Percentiles rank a stretch among this genome's conserved stretches.
Evolutionary conservation across 1,140 invertebrate species (phyloP).

Genomic region (Papilio helenus): DNA sequence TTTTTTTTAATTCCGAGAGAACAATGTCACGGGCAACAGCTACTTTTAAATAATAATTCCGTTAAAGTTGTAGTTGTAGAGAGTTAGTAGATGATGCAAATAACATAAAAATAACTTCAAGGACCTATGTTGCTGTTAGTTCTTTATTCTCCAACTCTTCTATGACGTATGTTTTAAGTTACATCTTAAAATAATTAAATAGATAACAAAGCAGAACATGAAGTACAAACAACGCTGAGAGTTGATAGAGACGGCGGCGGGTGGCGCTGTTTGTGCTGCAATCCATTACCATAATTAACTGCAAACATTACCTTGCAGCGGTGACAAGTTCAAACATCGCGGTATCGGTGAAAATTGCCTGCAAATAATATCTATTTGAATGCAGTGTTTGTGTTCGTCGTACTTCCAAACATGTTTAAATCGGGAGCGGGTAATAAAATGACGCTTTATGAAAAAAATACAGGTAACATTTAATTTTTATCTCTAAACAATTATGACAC

Average conservation of each 20-base stretch:
- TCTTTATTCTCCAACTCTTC: not conserved
- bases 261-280: constrained; percentile 58
- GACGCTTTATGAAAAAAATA: constrained; percentile 22
- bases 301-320: constrained; percentile 70
- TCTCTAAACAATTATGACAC: too few relatives aligned
- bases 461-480: not conserved
- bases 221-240: constrained; percentile 20
- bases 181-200: constrained; percentile 34
- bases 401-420: constrained; percentile 41
- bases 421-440: constrained; percentile 36
- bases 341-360: constrained; percentile 67
- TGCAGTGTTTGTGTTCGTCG: constrained; percentile 46
- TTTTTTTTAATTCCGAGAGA: too few relatives aligned
- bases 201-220: constrained; percentile 17
- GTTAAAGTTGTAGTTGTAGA: too few relatives aligned
- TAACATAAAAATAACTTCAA: not conserved
- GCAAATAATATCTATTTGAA: constrained; percentile 64
- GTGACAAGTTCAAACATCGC: constrained; percentile 71
- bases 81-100: not conserved
- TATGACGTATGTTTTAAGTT: not conserved
- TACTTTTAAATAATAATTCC: too few relatives aligned
- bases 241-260: constrained; percentile 32
- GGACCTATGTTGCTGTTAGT: not conserved
- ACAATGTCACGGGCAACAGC: too few relatives aligned
- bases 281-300: constrained; percentile 78